phyloP scores from a whole-genome alignment of 2,113 vertebrate genomes.

The Macroglossus sobrinus region DNA sequence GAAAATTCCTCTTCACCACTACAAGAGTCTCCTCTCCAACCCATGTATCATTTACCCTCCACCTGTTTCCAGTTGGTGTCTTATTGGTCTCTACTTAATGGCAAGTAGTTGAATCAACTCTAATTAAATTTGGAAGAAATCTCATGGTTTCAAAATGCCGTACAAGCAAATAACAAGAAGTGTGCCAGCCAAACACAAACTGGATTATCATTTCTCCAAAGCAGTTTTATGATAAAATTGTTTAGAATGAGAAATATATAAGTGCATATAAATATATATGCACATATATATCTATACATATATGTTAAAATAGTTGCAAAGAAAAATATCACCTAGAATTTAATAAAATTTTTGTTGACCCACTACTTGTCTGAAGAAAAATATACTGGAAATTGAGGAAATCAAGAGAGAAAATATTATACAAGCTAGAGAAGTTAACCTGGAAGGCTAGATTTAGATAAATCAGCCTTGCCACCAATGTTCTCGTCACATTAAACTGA shows the following conservation, averaged over 20 bases:
- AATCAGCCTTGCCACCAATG: not conserved
- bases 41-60: not conserved
- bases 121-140: not conserved
- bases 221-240: not conserved
- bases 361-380: not conserved
- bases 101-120: not conserved
- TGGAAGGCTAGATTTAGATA: not conserved
- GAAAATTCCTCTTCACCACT: too few species aligned
- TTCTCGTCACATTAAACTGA: not conserved
- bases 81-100: not conserved
- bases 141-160: not conserved
- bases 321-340: not conserved
- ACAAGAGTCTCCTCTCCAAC: not conserved
- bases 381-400: not conserved
- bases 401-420: not conserved
- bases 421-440: not conserved
- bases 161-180: not conserved
- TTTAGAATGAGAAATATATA: not conserved
- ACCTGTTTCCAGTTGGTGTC: fast-evolving
- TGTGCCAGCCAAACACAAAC: not conserved
- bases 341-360: not conserved
- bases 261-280: not conserved
- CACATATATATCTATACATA: too few species aligned
- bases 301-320: not conserved
- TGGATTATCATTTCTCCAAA: not conserved